Conservation (phyloP, 2,113 vertebrate species). For the Chamaea fasciata region DNA sequence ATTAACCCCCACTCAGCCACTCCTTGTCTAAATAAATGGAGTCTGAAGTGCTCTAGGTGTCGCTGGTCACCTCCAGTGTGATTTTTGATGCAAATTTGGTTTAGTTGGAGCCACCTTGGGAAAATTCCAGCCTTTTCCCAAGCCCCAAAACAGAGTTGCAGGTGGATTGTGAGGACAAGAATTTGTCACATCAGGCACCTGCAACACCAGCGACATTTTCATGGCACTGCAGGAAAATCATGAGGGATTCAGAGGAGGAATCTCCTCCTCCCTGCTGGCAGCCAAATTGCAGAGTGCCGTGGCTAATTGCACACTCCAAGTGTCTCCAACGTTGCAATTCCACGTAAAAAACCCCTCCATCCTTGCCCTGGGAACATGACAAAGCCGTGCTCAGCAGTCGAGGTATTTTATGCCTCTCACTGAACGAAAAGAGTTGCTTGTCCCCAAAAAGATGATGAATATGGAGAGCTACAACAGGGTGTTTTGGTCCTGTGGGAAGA, state of each 20-base stretch:
- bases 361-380: neutral
- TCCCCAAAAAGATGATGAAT: neutral
- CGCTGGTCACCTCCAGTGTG: neutral
- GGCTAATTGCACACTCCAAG: neutral
- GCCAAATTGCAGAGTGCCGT: neutral
- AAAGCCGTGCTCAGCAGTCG: neutral
- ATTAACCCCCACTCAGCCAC: neutral
- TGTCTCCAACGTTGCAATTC: neutral
- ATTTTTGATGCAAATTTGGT: neutral
- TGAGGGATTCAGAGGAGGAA: neutral
- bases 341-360: neutral
- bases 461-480: neutral
- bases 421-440: neutral
- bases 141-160: accelerated
- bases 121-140: neutral
- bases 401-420: neutral
- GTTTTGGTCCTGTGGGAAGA: neutral
- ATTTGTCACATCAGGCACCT: neutral
- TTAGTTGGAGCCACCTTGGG: neutral
- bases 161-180: too few species aligned
- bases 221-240: neutral
- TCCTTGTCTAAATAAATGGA: neutral
- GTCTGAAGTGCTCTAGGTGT: neutral
- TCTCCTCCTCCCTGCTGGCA: neutral
- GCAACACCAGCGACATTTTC: neutral